Evolutionary conservation across 1,140 invertebrate genomes (phyloP).

Genomic region (Penaeus japonicus): DNA sequence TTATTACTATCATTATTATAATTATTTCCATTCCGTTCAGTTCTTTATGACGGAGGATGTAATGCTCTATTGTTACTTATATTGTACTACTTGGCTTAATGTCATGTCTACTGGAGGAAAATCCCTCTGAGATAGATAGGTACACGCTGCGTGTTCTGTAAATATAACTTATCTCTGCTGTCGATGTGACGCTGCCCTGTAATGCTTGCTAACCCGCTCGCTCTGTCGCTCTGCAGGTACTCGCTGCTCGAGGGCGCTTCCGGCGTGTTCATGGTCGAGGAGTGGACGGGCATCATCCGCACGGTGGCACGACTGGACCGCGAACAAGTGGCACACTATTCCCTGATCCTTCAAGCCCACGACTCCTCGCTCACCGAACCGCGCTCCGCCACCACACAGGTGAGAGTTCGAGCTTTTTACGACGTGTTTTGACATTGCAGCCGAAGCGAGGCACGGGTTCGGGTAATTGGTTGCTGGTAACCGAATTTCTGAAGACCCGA

Average conservation of each 20-base stretch:
- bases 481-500: not conserved
- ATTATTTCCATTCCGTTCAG: not conserved
- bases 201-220: not conserved
- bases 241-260: conserved; percentile 81
- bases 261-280: conserved; percentile 74
- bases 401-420: conserved; percentile 60
- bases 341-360: conserved; percentile 83
- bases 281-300: conserved; percentile 77
- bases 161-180: no score
- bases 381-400: conserved; percentile 71
- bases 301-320: conserved; percentile 79
- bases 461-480: not conserved
- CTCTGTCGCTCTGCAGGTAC: conserved; percentile 67
- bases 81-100: no score
- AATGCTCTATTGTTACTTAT: no score
- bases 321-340: conserved; percentile 78
- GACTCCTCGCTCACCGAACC: conserved; percentile 86
- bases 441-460: not conserved
- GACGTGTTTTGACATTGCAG: not conserved
- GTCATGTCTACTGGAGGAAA: no score
- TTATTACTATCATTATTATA: not conserved
- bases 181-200: no score
- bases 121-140: no score
- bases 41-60: no score
- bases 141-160: no score